These are phyloP conservation scores for Listrodromus nycthemerus DNA, from an alignment of 2,888 invertebrate genomes.

Conservation along the genomic window DNA sequence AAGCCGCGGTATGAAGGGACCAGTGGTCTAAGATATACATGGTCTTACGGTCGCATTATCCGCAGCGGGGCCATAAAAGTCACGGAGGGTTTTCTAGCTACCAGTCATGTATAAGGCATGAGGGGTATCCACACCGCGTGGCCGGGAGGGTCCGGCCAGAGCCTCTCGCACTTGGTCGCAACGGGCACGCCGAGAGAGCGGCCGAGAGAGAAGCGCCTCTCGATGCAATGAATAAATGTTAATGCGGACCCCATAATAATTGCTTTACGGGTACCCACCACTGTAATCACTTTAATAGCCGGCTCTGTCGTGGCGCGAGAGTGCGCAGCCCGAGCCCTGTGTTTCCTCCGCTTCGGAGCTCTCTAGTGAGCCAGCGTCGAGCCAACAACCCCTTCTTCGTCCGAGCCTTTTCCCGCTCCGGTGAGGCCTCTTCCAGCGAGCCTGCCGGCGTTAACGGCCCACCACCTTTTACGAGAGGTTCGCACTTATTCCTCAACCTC, in stretches of 20 bases:
- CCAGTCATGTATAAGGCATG: slow-evolving; percentile 79
- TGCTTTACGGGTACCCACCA: slow-evolving; percentile 79
- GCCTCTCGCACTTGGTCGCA: slow-evolving; percentile 15
- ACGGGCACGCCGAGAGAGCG: slow-evolving; percentile 31
- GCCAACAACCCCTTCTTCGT: slow-evolving; percentile 43
- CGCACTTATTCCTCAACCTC: slow-evolving; percentile 52
- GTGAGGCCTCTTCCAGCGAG: slow-evolving; percentile 11
- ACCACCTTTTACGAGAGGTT: slow-evolving; percentile 60
- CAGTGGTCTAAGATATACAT: slow-evolving; percentile 56
- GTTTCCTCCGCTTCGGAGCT: slow-evolving; percentile 3
- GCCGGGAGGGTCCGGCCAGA: slow-evolving; percentile 21
- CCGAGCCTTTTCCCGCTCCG: slow-evolving; percentile 2
- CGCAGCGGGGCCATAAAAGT: slow-evolving; percentile 72
- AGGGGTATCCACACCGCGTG: slow-evolving; percentile 59
- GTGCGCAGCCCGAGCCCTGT: slow-evolving; percentile 14
- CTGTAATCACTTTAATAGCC: slow-evolving; percentile 82
- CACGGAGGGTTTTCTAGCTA: slow-evolving; percentile 73
- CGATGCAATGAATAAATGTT: slow-evolving; percentile 81
- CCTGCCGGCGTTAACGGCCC: slow-evolving; percentile 60
- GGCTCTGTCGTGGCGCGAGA: slow-evolving; percentile 75
- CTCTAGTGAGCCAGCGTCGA: not conserved
- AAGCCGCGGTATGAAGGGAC: slow-evolving; percentile 34
- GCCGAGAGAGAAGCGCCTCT: slow-evolving; percentile 43
- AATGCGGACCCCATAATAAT: slow-evolving; percentile 80
- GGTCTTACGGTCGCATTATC: slow-evolving; percentile 73